Percentiles rank a stretch among this genome's conserved stretches.
Evolutionary conservation across 2,888 invertebrate species (phyloP).

Genomic region (Polylopha cassiicola): DNA sequence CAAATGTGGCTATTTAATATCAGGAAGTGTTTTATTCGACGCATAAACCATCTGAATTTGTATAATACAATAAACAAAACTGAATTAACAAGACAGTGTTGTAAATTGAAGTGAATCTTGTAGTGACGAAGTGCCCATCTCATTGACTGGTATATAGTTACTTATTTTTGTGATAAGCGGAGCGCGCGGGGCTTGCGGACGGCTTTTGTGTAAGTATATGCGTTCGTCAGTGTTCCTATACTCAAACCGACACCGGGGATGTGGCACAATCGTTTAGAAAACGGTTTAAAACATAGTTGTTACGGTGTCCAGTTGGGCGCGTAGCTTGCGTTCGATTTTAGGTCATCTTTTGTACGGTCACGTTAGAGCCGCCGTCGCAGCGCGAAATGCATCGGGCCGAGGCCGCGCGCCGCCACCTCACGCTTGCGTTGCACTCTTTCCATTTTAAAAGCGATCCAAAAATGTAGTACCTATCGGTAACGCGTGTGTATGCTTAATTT

Average conservation of each 20-base stretch:
- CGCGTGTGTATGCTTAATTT: slow-evolving; percentile 74
- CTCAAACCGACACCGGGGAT: slow-evolving; percentile 43
- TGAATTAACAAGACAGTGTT: slow-evolving; percentile 34
- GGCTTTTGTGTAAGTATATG: slow-evolving; percentile 69
- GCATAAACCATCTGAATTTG: slow-evolving; percentile 8
- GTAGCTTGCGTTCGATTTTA: slow-evolving; percentile 71
- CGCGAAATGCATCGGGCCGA: slow-evolving; percentile 73
- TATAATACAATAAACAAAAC: slow-evolving; percentile 35
- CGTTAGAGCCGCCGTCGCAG: slow-evolving; percentile 63
- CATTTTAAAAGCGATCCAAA: slow-evolving; percentile 65
- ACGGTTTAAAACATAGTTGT: slow-evolving; percentile 55
- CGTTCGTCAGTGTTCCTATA: slow-evolving; percentile 43
- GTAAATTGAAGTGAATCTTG: slow-evolving; percentile 50
- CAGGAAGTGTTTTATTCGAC: slow-evolving; percentile 38
- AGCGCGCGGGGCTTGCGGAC: slow-evolving; percentile 69
- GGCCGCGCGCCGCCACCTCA: slow-evolving; percentile 67
- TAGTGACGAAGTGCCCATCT: slow-evolving; percentile 71
- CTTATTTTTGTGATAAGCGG: slow-evolving; percentile 78
- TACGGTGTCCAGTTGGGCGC: slow-evolving; percentile 44
- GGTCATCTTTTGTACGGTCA: slow-evolving; percentile 74
- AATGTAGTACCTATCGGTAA: slow-evolving; percentile 66
- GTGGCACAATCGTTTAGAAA: slow-evolving; percentile 64
- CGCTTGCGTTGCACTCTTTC: slow-evolving; percentile 62
- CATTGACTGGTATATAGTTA: slow-evolving; percentile 75
- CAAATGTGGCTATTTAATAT: slow-evolving; percentile 52